Conservation (phyloP, 2,888 invertebrate genomes). For the Psococerastis gibbosa region DNA sequence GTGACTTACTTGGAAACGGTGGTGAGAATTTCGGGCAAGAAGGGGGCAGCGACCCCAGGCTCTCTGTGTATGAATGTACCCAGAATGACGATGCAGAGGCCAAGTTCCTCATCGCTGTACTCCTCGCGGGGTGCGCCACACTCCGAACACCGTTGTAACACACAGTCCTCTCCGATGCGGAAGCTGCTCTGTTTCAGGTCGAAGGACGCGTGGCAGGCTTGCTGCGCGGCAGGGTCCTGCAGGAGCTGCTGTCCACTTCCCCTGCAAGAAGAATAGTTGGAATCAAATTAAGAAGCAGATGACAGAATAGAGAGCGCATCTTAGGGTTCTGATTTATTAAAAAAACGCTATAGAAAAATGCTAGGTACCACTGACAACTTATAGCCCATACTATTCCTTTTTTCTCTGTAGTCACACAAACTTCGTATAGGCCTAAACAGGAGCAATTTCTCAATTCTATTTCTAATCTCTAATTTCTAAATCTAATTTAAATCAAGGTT, state of each 20-base stretch:
- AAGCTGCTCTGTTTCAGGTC: conserved; percentile 40
- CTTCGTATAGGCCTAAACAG: too few relatives aligned
- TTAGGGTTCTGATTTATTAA: too few relatives aligned
- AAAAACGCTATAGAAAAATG: too few relatives aligned
- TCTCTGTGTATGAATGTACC: conserved; percentile 94
- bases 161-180: conserved; percentile 48
- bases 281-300: conserved; percentile 8
- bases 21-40: conserved; percentile 77
- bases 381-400: too few relatives aligned
- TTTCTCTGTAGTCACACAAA: too few relatives aligned
- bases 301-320: too few relatives aligned
- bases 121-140: conserved; percentile 79
- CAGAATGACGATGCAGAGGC: conserved; percentile 78
- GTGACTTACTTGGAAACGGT: conserved; percentile 63
- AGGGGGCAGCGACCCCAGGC: conserved; percentile 82
- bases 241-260: conserved; percentile 23
- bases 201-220: conserved; percentile 32
- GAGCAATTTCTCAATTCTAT: too few relatives aligned
- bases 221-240: conserved; percentile 24
- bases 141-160: conserved; percentile 62
- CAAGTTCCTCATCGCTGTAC: conserved; percentile 93
- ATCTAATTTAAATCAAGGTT: too few relatives aligned
- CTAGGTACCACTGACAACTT: too few relatives aligned
- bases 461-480: too few relatives aligned
- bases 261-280: conserved; percentile 20